Evolutionary conservation across 2,888 invertebrate species (phyloP).

Genomic region (Noctua janthe): DNA sequence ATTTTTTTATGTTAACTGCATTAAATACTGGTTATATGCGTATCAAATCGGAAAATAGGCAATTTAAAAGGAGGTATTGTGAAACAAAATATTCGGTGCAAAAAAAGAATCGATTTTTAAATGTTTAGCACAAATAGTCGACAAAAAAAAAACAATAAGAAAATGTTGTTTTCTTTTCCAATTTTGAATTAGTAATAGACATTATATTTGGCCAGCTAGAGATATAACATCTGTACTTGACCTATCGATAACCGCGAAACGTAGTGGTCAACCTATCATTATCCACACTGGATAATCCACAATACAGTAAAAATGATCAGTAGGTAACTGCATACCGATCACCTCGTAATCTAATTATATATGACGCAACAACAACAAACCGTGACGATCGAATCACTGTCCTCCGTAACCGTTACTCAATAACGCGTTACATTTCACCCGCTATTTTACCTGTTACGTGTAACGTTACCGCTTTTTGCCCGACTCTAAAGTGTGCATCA

Average conservation of each 20-base stretch:
- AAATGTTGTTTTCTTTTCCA: background rate
- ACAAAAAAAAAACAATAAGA: background rate
- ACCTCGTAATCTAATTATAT: slow-evolving; percentile 63
- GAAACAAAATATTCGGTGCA: background rate
- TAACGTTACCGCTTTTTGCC: slow-evolving; percentile 55
- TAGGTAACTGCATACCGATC: slow-evolving; percentile 48
- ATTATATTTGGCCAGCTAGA: background rate
- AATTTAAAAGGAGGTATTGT: slow-evolving; percentile 32
- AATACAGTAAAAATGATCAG: slow-evolving; percentile 30
- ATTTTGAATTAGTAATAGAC: slow-evolving; percentile 7
- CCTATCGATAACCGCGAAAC: background rate
- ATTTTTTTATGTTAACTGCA: slow-evolving; percentile 34
- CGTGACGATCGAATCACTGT: slow-evolving; percentile 70
- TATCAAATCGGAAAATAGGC: slow-evolving; percentile 39
- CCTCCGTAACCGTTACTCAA: slow-evolving; percentile 77
- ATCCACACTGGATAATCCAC: slow-evolving; percentile 24
- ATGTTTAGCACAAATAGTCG: background rate
- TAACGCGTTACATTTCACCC: slow-evolving; percentile 73
- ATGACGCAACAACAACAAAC: slow-evolving; percentile 67
- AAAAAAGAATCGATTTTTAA: slow-evolving; percentile 2
- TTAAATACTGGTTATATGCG: slow-evolving; percentile 35
- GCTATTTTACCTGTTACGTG: slow-evolving; percentile 64
- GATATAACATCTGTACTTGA: background rate
- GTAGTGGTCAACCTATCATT: background rate
- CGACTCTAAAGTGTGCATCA: slow-evolving; percentile 54